Conservation (phyloP, 2,797 vertebrate genomes). For the Kryptolebias ocellatus region DNA sequence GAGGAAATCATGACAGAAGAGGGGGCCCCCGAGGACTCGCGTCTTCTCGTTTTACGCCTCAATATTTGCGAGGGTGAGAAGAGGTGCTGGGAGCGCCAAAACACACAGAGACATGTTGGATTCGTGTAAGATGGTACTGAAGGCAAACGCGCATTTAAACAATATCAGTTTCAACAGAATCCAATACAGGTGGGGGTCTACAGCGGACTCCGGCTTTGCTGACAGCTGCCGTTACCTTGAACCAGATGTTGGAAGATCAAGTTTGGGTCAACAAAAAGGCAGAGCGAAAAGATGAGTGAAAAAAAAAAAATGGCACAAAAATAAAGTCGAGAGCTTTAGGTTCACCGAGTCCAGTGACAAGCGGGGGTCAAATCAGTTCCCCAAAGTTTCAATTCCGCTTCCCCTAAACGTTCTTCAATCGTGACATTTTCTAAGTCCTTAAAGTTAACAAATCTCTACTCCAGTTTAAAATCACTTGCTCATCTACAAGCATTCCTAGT, state of each 20-base stretch:
- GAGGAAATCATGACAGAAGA: conserved; percentile 44
- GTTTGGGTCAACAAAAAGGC: conserved; percentile 46
- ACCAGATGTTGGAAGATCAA: conserved; percentile 71
- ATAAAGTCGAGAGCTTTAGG: conserved; percentile 26
- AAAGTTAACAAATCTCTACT: conserved; percentile 8
- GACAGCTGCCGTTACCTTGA: conserved; percentile 66
- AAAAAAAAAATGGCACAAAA: conserved; percentile 35
- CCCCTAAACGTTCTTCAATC: not conserved
- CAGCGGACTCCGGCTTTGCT: conserved; percentile 45
- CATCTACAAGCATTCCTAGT: not conserved
- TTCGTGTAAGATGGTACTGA: conserved; percentile 42
- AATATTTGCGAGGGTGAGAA: conserved; percentile 57
- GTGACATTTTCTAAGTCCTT: conserved; percentile 3
- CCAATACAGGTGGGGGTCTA: conserved; percentile 33
- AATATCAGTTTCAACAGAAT: conserved; percentile 49
- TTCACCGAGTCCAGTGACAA: conserved; percentile 23
- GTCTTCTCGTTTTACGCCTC: conserved; percentile 57
- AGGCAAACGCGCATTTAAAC: conserved; percentile 61
- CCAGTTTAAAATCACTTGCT: not conserved
- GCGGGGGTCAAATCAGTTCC: conserved; percentile 10
- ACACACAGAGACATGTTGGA: conserved; percentile 54
- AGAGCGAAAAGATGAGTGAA: conserved; percentile 3
- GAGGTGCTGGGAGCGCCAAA: conserved; percentile 50
- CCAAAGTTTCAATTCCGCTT: conserved; percentile 2
- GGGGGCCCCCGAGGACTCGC: conserved; percentile 31